Base-by-base conservation (phyloP, 2,888 invertebrate genomes). In the Dexiosoma caninum region DNA sequence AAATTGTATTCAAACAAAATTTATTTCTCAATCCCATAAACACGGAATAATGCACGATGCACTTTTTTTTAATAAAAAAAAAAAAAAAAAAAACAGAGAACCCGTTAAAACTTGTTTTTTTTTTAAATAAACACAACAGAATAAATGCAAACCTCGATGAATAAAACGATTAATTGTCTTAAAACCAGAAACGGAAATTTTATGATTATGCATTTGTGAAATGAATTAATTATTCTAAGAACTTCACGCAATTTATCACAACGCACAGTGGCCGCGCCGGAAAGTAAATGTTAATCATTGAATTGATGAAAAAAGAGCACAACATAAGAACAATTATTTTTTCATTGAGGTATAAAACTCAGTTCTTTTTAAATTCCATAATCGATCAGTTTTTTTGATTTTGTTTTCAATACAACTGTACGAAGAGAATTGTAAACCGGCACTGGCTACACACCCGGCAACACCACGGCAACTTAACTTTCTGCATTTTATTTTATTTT, bases 61-160 rank as follows among this genome's bases (percentile, higher is more conserved):
- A 49, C 64, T 64, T 49, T 49, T 62, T 14, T 23, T 14, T 37
- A 37, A 10, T 19, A 35, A 37, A 21, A 12, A 21, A 21, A n/a
- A n/a, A 27, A 27, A 27, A 3, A 27, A 5, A 5, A 27, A 27
- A 27, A 27, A 27, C 3, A 27, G 3, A 27, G 35, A 64, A 64
- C 49, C 49, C 27, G 35, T 4, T 51, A 9, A 64, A 51, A 64
- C 64, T 14, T 14, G 64, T 14, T 51, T 49, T 42, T 60, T 42
- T 19, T 21, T 46, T 14, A 8, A 3, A 19, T 6, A 8, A 3
- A 19, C 2, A 8, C 14, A 30, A 16, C 9, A 23, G 14, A 23
- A 2, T 2, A 27, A 66, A 27, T 27, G 12, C 1, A n/a, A 53
- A 53, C 53, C 53, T 27, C n/a, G 6, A 12, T 23, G 30, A 44